A percentile compares a stretch with the other conserved stretches of the same genome.
Conservation (phyloP, 2,113 vertebrate species). For the Odocoileus hemionus region DNA sequence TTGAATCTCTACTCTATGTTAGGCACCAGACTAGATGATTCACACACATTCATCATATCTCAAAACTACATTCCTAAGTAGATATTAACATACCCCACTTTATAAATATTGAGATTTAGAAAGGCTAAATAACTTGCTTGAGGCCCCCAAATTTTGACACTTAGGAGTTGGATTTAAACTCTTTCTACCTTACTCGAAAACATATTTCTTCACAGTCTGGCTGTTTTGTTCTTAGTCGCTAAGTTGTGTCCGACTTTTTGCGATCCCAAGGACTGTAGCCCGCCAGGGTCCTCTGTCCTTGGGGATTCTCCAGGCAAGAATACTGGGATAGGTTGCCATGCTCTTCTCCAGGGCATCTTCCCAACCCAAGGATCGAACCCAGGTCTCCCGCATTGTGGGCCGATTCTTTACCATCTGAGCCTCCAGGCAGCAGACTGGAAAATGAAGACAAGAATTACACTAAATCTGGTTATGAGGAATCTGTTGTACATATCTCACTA, state of each 20-base stretch:
- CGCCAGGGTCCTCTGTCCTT: accelerated
- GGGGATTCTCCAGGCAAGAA: not conserved
- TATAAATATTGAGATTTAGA: not conserved
- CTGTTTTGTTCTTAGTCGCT: not conserved
- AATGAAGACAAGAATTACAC: not conserved
- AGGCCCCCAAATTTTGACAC: not conserved
- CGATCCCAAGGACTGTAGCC: not conserved
- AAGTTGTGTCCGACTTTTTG: not conserved
- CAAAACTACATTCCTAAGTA: not conserved
- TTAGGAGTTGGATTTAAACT: not conserved
- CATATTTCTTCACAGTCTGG: not conserved
- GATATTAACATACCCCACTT: not conserved
- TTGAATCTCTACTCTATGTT: not conserved
- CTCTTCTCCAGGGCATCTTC: not conserved
- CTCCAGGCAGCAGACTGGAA: not conserved
- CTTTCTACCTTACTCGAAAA: not conserved
- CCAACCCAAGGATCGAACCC: not conserved
- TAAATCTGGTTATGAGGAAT: not conserved
- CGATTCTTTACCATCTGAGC: not conserved
- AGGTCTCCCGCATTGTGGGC: accelerated
- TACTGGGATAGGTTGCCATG: not conserved
- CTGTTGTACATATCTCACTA: not conserved
- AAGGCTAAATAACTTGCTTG: not conserved
- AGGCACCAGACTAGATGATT: not conserved
- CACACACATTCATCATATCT: not conserved